Evolutionary conservation across 2,113 vertebrate species (phyloP), one percentile per base, ranked within the genome.

Genomic region (Ancistrus triradiatus): DNA sequence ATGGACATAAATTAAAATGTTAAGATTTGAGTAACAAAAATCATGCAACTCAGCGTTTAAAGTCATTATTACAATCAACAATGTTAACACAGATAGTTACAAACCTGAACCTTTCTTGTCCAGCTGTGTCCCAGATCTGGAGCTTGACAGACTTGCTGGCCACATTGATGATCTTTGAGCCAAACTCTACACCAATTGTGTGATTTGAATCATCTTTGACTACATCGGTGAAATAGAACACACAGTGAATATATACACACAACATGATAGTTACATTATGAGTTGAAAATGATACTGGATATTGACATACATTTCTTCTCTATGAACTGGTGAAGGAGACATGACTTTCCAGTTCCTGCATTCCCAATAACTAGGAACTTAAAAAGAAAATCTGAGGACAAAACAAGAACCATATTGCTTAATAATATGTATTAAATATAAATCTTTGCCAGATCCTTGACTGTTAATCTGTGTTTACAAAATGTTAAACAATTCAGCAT

Each of bases 141-240:
- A 96, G 88, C 74, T 96, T 96, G 75, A 95, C 92, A 46, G 84
- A 93, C 81, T 95, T 95, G 71, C 91, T 93, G 33, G 92, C 92
- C 48, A 94, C 92, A 51, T 85, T 94, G 76, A 95, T 91, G 44
- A 96, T 91, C 71, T 93, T 92, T 0, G 93, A 96, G 62, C 93
- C 93, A 74, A 96, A 96, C 80, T 96, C 93, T 63, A 96, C 93
- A 7, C 93, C 93, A 3, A 96, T 96, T 0, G 93, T 96, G 77
- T 96, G 93, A 61, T 95, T 96, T 15, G 93, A 96, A 73, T 96
- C 93, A 81, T 96, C 92, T 74, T 96, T 96, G 80, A 96, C 93
- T 93, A 60, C 4, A 61, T n/a, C n/a, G n/a, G n/a, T n/a, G 4
- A 11, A 43, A 50, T 6, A 61, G 10, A 11, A n/a, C 3, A 1